Evolutionary conservation across 2,113 vertebrate genomes (phyloP), one percentile per base, ranked within the genome.

Genomic region (human (Homo sapiens)): DNA sequence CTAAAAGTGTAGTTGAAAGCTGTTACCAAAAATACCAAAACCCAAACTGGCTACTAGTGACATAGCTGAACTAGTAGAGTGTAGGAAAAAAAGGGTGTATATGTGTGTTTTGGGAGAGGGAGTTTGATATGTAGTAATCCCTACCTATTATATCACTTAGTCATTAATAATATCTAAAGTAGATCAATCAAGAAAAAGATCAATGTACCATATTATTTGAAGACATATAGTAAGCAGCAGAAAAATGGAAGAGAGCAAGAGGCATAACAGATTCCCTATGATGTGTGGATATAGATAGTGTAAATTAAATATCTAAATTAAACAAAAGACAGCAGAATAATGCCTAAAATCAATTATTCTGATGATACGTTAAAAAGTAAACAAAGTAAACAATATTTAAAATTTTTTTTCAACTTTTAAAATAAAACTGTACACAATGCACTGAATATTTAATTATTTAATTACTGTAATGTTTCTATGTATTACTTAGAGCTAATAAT

Each of bases 401-500:
- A 2, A 10, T 59, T 13, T 30, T 22, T 43, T 61, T 30, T 59
- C 52, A 23, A 35, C 6, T 30, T 86, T 96, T 87, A n/a, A 0
- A 89, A 30, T 89, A 61, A 80, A 35, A 8, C 14, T 52, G n/a
- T 35, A 38, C 4, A 75, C 32, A 96, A 81, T 40, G 27, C 3
- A 68, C 11, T 68, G 55, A 97, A 68, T 12, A 90, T 86, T 82
- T 82, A 89, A 64, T 22, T 12, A 78, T 90, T 93, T 66, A 93
- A 11, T 48, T 70, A 94, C 52, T 59, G 83, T 57, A 76, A 75
- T 59, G 3, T 80, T 55, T 45, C 32, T 84, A 27, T 23, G 4
- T 35, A 66, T 48, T 81, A 55, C 35, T 64, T 75, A 22, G 90
- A 92, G 82, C 79, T 52, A 83, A 92, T 59, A 66, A 50, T 55